Conservation (phyloP, 2,888 invertebrate species). For the Gonocerus acuteangulatus region DNA sequence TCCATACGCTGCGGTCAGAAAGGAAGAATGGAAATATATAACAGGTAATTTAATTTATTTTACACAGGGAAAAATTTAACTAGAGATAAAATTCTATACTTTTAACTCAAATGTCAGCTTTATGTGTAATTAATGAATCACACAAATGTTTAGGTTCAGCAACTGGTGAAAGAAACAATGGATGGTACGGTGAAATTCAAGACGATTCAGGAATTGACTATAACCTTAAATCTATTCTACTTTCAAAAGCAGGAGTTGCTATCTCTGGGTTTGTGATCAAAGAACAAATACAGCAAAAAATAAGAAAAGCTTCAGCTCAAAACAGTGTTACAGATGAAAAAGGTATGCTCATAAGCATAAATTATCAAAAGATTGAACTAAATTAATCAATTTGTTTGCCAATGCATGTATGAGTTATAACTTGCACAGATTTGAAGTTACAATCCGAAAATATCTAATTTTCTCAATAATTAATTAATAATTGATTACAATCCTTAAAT, state of each 20-base stretch:
- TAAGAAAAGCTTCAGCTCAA: background rate
- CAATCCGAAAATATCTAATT: too few species aligned
- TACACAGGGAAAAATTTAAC: background rate
- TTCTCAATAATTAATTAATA: too few species aligned
- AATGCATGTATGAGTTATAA: too few species aligned
- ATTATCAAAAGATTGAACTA: too few species aligned
- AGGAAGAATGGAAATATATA: conserved; percentile 45
- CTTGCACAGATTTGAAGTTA: too few species aligned
- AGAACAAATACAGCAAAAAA: conserved; percentile 43
- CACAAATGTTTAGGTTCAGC: conserved; percentile 29
- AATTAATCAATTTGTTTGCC: background rate
- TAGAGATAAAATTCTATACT: background rate
- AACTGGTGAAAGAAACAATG: conserved; percentile 39
- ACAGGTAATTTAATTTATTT: conserved; percentile 39
- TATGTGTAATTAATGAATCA: too few species aligned
- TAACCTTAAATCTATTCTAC: conserved; percentile 44
- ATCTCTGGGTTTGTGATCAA: conserved; percentile 47
- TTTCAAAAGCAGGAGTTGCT: conserved; percentile 46
- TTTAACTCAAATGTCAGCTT: too few species aligned
- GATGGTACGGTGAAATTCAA: conserved; percentile 47
- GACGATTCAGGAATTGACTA: conserved; percentile 42
- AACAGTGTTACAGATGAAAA: background rate
- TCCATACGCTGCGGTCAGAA: conserved; percentile 42
- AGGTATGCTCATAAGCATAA: too few species aligned
- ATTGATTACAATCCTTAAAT: too few species aligned